Base-by-base conservation (phyloP, 2,113 vertebrate species). In the Calidris pygmaea region DNA sequence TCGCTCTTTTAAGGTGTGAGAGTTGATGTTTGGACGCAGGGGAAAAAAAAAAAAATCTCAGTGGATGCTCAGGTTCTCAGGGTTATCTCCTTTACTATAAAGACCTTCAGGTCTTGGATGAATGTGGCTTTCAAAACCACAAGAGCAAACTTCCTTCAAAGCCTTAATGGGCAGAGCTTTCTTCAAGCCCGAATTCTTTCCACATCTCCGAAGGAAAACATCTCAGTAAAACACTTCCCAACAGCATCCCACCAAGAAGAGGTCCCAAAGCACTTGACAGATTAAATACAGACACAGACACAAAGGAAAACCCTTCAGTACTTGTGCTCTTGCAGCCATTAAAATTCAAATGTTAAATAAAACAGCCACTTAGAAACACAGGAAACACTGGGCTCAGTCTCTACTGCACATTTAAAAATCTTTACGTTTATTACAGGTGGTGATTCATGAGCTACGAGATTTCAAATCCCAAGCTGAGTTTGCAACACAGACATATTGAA, bases 1-100 rank as follows among this genome's bases (percentile, higher is more conserved):
- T 0, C 0, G 1, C 59, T 43, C 35, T 60, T 56, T n/a, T n/a
- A 56, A 35, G 34, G 14, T 43, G 27, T 9, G 8, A n/a, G 27
- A 47, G 59, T 1, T 63, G 72, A 56, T 24, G 12, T 16, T 29
- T 39, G 35, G 37, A 24, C 9, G 5, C 8, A 22, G 29, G 50
- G n/a, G 27, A 17, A 52, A 41, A 41, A 41, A 41, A 53, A 16
- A 58, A 53, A 29, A 63, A 65, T 23, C 52, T 59, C 0, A 1
- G 39, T 17, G 17, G 8, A 1, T 5, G 26, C 17, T 58, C 53
- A 4, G 34, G 7, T 74, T 43, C 58, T 32, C 2, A 1, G 48
- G 5, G 14, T 59, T 30, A 17, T 18, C 62, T 37, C 18, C 8
- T 83, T 50, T 53, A 8, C 20, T 43, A 14, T 10, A n/a, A 53